These are phyloP conservation scores for Nemopilema nomurai DNA, from an alignment of 30 jellyfish, hydroid and myxozoan species.

Conservation along the genomic window DNA sequence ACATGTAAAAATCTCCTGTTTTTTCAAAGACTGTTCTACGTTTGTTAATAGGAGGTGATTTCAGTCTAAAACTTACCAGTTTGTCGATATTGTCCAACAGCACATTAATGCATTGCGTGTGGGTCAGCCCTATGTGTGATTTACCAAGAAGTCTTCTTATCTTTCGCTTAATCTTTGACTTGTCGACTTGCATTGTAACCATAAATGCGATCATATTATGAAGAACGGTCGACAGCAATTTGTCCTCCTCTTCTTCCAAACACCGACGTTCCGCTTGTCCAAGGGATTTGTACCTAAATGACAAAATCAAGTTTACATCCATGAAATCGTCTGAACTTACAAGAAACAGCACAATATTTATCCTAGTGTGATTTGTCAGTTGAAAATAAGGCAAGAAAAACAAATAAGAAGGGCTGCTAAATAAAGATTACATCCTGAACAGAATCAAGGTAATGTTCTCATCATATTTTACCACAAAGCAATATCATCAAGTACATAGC, in stretches of 20 bases:
- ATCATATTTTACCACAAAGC: too few relatives aligned
- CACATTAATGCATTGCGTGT: conserved; percentile 73
- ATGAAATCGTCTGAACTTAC: background rate
- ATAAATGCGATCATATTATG: conserved; percentile 88
- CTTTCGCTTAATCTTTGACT: conserved; percentile 64
- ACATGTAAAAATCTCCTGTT: too few relatives aligned
- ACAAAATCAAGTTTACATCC: background rate
- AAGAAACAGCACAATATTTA: too few relatives aligned
- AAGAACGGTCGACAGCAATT: conserved; percentile 58
- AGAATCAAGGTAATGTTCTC: too few relatives aligned
- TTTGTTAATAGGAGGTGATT: too few relatives aligned
- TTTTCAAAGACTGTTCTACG: too few relatives aligned
- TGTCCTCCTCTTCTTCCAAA: conserved; percentile 94
- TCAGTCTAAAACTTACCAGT: conserved; percentile 61
- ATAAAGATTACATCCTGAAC: too few relatives aligned
- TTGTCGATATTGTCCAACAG: conserved; percentile 70
- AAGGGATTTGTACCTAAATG: conserved; percentile 71
- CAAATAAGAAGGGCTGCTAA: too few relatives aligned
- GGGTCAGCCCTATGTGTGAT: conserved; percentile 81
- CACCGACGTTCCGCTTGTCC: conserved; percentile 66
- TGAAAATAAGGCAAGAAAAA: too few relatives aligned
- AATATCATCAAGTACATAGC: too few relatives aligned
- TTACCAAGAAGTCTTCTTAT: conserved; percentile 79
- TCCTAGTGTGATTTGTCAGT: too few relatives aligned
- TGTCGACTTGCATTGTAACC: conserved; percentile 76